Conservation (phyloP, 2,797 vertebrate genomes). For the Notolabrus celidotus region DNA sequence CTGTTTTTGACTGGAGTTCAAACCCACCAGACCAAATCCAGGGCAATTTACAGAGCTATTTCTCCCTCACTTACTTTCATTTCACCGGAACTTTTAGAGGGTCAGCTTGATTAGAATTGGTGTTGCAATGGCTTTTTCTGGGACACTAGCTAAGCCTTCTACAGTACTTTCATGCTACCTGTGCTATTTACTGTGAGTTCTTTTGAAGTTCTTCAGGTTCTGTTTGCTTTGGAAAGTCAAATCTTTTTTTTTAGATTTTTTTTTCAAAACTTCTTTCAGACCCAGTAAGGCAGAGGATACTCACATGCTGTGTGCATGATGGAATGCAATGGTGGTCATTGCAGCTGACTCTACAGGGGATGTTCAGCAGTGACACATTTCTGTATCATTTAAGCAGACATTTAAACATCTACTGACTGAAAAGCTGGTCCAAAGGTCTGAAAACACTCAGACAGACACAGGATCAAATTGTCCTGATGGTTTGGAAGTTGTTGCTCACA, state of each 20-base stretch:
- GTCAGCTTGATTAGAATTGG: slow-evolving; percentile 39
- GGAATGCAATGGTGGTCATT: no score
- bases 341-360: no score
- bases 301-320: no score
- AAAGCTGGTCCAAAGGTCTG: no score
- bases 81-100: slow-evolving; percentile 38
- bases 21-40: slow-evolving; percentile 26
- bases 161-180: slow-evolving; percentile 4
- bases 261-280: not conserved
- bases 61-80: slow-evolving; percentile 27
- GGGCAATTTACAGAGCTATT: slow-evolving; percentile 26
- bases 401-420: no score
- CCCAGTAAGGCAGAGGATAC: not conserved
- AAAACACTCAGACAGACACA: no score
- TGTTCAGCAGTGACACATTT: no score
- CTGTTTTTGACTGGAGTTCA: slow-evolving; percentile 4
- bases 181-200: not conserved
- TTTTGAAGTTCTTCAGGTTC: not conserved
- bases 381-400: no score
- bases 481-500: no score
- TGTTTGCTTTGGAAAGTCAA: slow-evolving; percentile 7
- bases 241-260: not conserved
- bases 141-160: slow-evolving; percentile 15
- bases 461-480: no score
- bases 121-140: slow-evolving; percentile 25